Evolutionary conservation across 1,140 invertebrate genomes (phyloP).

Genomic region (Epicauta chinensis): DNA sequence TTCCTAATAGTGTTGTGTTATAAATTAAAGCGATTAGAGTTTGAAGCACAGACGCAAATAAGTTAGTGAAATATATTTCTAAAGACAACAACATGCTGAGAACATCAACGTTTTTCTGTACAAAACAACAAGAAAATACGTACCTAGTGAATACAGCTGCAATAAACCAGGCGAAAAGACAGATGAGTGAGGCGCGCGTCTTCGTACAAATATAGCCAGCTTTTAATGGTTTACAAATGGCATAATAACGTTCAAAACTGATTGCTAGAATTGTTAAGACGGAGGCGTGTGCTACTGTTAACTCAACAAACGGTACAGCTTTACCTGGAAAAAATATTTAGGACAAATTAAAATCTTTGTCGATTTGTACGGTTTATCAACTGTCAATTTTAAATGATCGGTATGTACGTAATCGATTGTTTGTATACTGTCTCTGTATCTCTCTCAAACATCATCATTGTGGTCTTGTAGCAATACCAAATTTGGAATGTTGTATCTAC

Average conservation of each 20-base stretch:
- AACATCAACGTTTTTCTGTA: background rate
- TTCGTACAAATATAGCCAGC: slow-evolving; percentile 89
- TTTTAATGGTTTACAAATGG: slow-evolving; percentile 85
- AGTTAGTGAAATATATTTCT: background rate
- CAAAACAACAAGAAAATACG: slow-evolving; percentile 8
- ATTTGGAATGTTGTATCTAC: too few species aligned
- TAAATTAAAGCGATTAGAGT: too few species aligned
- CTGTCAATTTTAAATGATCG: too few species aligned
- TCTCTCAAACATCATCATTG: too few species aligned
- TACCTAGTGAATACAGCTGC: slow-evolving; percentile 81
- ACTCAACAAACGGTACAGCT: slow-evolving; percentile 85
- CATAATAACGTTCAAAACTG: slow-evolving; percentile 91
- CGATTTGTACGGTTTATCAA: background rate
- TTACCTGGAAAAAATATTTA: too few species aligned
- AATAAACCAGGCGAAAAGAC: slow-evolving; percentile 75
- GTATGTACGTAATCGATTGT: too few species aligned
- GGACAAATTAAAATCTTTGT: slow-evolving; percentile 23
- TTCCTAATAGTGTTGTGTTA: too few species aligned
- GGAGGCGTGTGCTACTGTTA: slow-evolving; percentile 87
- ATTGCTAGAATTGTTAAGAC: slow-evolving; percentile 90
- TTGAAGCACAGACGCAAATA: too few species aligned
- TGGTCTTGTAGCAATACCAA: too few species aligned
- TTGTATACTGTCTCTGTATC: too few species aligned
- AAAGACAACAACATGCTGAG: slow-evolving; percentile 6
- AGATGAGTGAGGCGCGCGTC: slow-evolving; percentile 74